Conservation (phyloP, 2,888 invertebrate species). For the Teinopalpus imperialis region DNA sequence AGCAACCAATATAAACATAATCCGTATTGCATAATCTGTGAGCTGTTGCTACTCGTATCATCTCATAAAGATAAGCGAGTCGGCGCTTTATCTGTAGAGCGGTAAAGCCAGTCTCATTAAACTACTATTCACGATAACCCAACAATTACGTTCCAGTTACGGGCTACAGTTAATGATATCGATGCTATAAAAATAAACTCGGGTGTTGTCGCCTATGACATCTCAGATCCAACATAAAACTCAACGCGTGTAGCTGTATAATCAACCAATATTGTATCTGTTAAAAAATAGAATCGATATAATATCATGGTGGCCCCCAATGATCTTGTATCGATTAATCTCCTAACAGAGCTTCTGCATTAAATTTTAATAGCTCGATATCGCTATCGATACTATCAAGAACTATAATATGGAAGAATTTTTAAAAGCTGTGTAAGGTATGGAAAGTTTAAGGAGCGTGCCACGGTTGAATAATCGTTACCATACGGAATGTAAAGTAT, state of each 20-base stretch:
- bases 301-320: constrained; percentile 7
- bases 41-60: constrained; percentile 39
- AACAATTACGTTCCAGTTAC: constrained; percentile 52
- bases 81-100: constrained; percentile 41
- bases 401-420: constrained; percentile 15
- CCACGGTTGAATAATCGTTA: constrained; percentile 8
- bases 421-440: constrained; percentile 21
- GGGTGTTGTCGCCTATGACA: constrained; percentile 16
- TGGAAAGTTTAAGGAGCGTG: constrained; percentile 7
- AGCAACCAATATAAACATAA: constrained; percentile 24
- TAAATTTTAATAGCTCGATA: constrained; percentile 17
- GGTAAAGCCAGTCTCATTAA: constrained; percentile 55
- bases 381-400: neutral
- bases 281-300: constrained; percentile 2
- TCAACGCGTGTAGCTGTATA: neutral
- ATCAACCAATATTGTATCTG: neutral
- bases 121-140: constrained; percentile 57
- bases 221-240: neutral
- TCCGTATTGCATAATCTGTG: constrained; percentile 28
- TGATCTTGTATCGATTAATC: constrained; percentile 16
- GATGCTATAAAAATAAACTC: constrained; percentile 23
- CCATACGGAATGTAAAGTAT: constrained; percentile 9
- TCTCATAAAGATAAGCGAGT: constrained; percentile 51
- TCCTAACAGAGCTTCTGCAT: constrained; percentile 21
- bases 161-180: constrained; percentile 34